Conservation (phyloP, 2,888 invertebrate genomes). For the Eulithis prunata region DNA sequence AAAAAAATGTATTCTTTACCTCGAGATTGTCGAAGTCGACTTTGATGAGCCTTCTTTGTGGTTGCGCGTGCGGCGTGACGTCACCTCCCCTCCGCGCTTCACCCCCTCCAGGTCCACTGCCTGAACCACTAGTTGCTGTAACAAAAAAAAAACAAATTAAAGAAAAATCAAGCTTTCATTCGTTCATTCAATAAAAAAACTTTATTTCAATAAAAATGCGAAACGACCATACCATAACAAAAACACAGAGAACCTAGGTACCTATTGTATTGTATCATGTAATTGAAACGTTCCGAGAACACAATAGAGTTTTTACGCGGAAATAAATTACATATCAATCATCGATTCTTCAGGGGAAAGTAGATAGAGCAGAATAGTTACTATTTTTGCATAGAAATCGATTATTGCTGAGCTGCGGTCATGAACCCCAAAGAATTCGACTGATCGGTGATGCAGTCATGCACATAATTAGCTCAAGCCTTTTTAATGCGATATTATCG, state of each 20-base stretch:
- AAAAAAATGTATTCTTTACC: conserved; percentile 68
- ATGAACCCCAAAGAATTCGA: conserved; percentile 19
- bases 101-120: conserved; percentile 71
- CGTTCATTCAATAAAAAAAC: no score
- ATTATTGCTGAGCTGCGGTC: conserved; percentile 3
- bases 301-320: no score
- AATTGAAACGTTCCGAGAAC: neutral
- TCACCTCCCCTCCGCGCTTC: conserved; percentile 85
- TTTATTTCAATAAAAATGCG: no score
- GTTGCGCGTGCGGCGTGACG: conserved; percentile 78
- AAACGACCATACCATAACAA: no score
- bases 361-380: neutral
- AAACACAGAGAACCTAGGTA: no score
- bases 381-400: conserved; percentile 10
- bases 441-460: conserved; percentile 3
- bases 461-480: neutral
- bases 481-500: conserved; percentile 13
- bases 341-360: conserved; percentile 2
- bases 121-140: conserved; percentile 72
- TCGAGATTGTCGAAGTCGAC: conserved; percentile 91
- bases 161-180: no score
- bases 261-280: no score
- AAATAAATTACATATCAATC: neutral
- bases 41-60: conserved; percentile 90
- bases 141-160: conserved; percentile 46